phyloP scores from a whole-genome alignment of 1,140 invertebrate genomes.

The Hyphantria cunea region DNA sequence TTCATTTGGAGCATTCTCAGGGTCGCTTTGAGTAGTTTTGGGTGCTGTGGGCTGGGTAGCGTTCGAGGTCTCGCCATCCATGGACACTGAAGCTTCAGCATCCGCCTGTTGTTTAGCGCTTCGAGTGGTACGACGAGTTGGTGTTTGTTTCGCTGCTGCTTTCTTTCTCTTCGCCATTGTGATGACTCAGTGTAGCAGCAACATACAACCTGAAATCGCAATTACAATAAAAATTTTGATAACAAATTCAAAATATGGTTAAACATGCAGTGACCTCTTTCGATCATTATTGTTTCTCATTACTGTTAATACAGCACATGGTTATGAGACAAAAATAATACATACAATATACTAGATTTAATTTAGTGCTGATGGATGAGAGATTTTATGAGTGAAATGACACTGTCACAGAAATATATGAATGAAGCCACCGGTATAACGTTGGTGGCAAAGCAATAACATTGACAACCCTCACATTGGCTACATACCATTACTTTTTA shows the following conservation, averaged over 20 bases:
- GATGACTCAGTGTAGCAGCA: constrained; percentile 37
- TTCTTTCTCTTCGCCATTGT: constrained; percentile 74
- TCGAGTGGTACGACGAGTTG: constrained; percentile 58
- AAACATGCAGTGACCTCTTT: constrained; percentile 66
- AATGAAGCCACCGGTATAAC: constrained; percentile 64
- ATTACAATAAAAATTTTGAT: constrained; percentile 1
- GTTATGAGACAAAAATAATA: constrained; percentile 9
- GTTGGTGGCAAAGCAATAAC: constrained; percentile 32
- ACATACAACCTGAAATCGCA: constrained; percentile 57
- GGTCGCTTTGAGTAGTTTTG: constrained; percentile 8
- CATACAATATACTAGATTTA: not conserved
- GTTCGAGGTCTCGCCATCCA: constrained; percentile 36
- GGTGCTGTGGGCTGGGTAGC: constrained; percentile 18
- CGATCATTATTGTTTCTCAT: constrained; percentile 54
- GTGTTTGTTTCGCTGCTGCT: constrained; percentile 51
- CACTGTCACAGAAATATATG: constrained; percentile 28
- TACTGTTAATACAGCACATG: constrained; percentile 55
- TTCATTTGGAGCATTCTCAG: constrained; percentile 26
- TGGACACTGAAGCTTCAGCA: constrained; percentile 44
- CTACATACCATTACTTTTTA: constrained; percentile 63
- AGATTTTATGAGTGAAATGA: not conserved
- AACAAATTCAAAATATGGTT: constrained; percentile 34
- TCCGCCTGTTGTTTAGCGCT: constrained; percentile 62
- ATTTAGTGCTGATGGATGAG: not conserved
- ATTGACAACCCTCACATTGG: constrained; percentile 39